These are phyloP conservation scores for Marmota monax DNA, from an alignment of 2,113 vertebrate genomes.

Conservation along the genomic window DNA sequence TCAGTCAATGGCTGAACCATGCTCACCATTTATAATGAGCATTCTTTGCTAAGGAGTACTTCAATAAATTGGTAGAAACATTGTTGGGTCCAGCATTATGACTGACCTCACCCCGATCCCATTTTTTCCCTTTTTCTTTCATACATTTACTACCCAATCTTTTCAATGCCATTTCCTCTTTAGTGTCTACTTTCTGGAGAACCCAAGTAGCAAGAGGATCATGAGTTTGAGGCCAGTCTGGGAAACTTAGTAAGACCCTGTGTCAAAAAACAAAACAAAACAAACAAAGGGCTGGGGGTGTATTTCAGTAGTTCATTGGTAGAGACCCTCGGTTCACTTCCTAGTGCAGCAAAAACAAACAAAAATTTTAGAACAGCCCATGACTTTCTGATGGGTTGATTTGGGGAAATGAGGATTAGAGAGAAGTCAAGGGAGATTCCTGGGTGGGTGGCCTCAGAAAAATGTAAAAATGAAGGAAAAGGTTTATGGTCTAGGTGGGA, in stretches of 20 bases:
- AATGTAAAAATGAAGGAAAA: neutral
- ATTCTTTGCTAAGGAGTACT: neutral
- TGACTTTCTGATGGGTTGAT: neutral
- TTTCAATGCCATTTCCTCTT: neutral
- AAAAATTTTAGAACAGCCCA: no score
- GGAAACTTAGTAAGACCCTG: no score
- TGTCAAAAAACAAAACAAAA: no score
- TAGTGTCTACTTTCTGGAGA: neutral
- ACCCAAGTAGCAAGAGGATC: neutral
- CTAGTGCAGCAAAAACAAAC: no score
- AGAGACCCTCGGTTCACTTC: no score
- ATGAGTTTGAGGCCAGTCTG: no score
- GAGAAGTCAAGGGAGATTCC: neutral
- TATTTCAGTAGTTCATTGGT: no score
- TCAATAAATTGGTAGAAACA: neutral
- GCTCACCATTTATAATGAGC: neutral
- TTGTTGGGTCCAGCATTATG: neutral
- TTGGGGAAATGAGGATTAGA: neutral
- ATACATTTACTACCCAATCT: neutral
- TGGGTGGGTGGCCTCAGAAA: neutral
- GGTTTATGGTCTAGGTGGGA: neutral
- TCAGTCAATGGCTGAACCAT: neutral
- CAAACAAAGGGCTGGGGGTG: no score
- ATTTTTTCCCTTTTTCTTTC: neutral
- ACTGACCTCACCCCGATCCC: neutral